These are phyloP conservation scores for Masnerella sp. DNA, from an alignment of 2,888 invertebrate genomes.

Conservation along the genomic window DNA sequence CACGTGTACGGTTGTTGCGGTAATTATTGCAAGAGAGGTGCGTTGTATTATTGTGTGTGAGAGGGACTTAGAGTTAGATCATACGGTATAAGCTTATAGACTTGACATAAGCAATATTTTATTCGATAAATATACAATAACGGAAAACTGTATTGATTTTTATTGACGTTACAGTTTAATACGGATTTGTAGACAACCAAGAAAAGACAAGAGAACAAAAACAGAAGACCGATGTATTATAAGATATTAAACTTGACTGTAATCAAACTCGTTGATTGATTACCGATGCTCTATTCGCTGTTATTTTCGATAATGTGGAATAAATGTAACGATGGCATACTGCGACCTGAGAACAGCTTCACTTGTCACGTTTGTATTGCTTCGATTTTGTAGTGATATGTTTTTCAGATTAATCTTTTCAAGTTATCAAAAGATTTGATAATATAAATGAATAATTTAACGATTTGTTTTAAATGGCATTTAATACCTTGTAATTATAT, in stretches of 20 bases:
- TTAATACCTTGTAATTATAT: conserved; percentile 3
- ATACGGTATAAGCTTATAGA: conserved; percentile 49
- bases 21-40: conserved; percentile 43
- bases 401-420: conserved; percentile 48
- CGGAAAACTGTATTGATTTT: conserved; percentile 53
- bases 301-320: conserved; percentile 56
- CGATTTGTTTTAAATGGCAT: conserved; percentile 14
- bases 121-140: conserved; percentile 44
- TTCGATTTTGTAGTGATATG: conserved; percentile 50
- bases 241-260: conserved; percentile 54
- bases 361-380: conserved; percentile 52
- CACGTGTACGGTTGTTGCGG: conserved; percentile 42
- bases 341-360: conserved; percentile 39
- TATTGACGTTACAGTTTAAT: conserved; percentile 55
- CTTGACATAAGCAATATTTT: conserved; percentile 55
- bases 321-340: conserved; percentile 53
- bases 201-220: conserved; percentile 5
- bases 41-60: conserved; percentile 51
- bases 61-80: conserved; percentile 38
- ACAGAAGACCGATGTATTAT: conserved; percentile 43
- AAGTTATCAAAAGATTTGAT: conserved; percentile 45
- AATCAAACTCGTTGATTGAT: conserved; percentile 56
- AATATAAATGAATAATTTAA: conserved; percentile 48
- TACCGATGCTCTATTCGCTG: conserved; percentile 48
- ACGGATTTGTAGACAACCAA: conserved; percentile 45